A percentile compares a stretch with the other conserved stretches of the same genome.
Evolutionary conservation across 2,797 vertebrate genomes (phyloP).

Genomic region (Choloepus didactylus): DNA sequence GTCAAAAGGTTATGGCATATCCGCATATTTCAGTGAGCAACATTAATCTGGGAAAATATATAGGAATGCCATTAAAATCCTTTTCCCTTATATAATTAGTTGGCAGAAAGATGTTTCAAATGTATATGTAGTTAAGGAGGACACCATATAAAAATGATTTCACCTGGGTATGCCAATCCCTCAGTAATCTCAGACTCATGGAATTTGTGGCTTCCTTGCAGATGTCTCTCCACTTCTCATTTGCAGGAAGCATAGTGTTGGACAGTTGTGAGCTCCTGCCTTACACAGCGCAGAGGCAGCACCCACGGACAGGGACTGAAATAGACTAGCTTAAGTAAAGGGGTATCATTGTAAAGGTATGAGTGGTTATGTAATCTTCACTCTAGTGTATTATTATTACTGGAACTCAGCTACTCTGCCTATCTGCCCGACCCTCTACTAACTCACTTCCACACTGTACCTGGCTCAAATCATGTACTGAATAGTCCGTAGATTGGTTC

Average conservation of each 20-base stretch:
- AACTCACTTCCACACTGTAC: neutral
- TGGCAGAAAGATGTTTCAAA: slow-evolving; percentile 22
- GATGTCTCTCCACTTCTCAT: neutral
- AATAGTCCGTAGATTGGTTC: neutral
- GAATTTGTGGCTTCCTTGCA: neutral
- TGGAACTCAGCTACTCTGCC: neutral
- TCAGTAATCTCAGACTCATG: neutral
- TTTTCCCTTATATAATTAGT: neutral
- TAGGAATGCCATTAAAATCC: neutral
- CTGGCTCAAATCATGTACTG: neutral
- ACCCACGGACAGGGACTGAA: too few relatives aligned
- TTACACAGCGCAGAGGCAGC: too few relatives aligned
- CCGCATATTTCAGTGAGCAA: neutral
- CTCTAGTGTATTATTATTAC: too few relatives aligned
- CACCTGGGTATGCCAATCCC: neutral
- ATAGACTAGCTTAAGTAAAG: too few relatives aligned
- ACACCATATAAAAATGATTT: neutral
- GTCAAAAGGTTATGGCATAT: neutral
- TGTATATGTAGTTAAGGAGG: neutral
- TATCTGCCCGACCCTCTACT: neutral
- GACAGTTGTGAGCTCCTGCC: too few relatives aligned
- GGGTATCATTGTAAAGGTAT: too few relatives aligned
- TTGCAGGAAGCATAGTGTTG: too few relatives aligned
- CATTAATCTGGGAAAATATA: neutral
- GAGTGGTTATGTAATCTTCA: too few relatives aligned